Base-by-base conservation (phyloP, 2,113 vertebrate genomes). In the Gadus chalcogrammus region DNA sequence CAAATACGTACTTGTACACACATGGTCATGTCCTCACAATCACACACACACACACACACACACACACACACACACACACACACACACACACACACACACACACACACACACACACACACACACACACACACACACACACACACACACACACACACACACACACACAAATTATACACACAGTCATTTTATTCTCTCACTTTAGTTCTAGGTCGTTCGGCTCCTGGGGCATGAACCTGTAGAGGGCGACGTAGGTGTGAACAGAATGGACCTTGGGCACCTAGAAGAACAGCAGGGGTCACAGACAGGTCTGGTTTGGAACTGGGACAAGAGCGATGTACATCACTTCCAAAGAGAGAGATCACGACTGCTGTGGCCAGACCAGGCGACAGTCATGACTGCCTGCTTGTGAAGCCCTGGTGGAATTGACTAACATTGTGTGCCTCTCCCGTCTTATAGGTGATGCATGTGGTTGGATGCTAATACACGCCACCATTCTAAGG, bases 151-250 rank as follows among this genome's bases (percentile, higher is more conserved):
- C 66, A 70, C 59, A 69, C 68, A 64, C 18, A n/a, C 15, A 13
- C 24, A 48, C 27, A 65, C 55, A 67, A 60, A 63, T 53, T 17
- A 16, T 68, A 71, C 55, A 59, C n/a, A 20, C n/a, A 61, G 59
- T 61, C 52, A 15, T 67, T 52, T 20, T 8, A 64, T 62, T 70
- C 69, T 92, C 95, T 96, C 82, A 97, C 95, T 94, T 93, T 53
- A 97, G 86, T 78, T 94, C 93, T 82, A 97, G 90, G 81, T 97
- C 95, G 0, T 95, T 94, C 63, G 88, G 92, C 78, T 97, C 95
- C 81, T 97, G 95, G 65, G 95, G 95, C 82, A 96, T 83, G 66
- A 97, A 97, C 88, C 92, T 95, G 91, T 93, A 97, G 75, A 97
- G 94, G 0, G 94, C 94, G 1, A 97, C 95, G 0, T 97, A 97